A percentile compares a stretch with the other conserved stretches of the same genome.
Evolutionary conservation across 2,113 vertebrate genomes (phyloP).

Genomic region (Todiramphus chloris): DNA sequence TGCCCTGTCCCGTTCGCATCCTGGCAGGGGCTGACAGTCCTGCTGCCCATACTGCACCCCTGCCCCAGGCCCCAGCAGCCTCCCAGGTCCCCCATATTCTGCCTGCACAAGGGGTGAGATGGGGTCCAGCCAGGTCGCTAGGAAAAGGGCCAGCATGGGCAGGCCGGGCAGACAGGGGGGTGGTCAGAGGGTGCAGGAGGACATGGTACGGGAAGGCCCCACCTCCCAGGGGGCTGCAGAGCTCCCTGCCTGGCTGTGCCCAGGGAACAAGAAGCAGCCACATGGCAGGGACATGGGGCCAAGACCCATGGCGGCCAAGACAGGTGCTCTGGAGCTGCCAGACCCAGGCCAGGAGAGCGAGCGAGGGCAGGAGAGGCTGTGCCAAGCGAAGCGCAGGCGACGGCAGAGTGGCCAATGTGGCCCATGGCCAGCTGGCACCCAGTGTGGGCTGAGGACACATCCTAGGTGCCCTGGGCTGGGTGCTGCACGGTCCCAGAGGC

Average conservation of each 20-base stretch:
- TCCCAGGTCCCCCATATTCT: neutral
- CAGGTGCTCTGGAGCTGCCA: neutral
- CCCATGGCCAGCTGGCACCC: neutral
- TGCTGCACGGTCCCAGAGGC: neutral
- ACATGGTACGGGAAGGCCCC: too few relatives aligned
- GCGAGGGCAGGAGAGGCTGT: neutral
- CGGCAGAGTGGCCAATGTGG: fast-evolving
- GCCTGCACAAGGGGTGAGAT: fast-evolving
- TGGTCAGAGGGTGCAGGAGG: too few relatives aligned
- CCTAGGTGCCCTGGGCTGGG: neutral
- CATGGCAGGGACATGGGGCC: neutral
- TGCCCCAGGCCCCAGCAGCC: fast-evolving
- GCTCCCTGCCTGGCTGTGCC: neutral
- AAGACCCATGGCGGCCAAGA: too few relatives aligned
- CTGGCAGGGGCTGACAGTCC: neutral
- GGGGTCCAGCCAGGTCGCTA: fast-evolving
- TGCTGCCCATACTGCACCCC: fast-evolving
- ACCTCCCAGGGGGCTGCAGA: neutral
- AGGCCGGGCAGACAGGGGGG: neutral
- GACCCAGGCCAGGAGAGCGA: neutral
- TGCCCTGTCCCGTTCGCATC: fast-evolving
- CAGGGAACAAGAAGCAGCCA: neutral
- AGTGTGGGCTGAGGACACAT: fast-evolving
- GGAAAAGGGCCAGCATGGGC: neutral
- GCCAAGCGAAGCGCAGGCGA: neutral